phyloP scores from a whole-genome alignment of 2,888 invertebrate species.

The Apodemia hepburni region DNA sequence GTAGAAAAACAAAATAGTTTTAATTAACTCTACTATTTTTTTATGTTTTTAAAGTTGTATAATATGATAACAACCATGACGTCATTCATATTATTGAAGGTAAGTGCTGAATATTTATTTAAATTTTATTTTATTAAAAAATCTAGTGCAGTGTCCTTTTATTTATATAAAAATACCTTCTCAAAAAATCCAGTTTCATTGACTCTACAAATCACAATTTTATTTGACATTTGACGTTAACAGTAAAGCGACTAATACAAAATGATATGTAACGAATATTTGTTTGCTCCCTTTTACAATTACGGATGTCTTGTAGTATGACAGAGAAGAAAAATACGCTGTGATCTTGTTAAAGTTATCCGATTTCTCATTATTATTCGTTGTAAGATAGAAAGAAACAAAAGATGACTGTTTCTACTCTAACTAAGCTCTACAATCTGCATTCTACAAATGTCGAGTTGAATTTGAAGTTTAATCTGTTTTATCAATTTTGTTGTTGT shows the following conservation, averaged over 20 bases:
- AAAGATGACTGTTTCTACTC: conserved; percentile 30
- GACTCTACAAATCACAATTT: conserved; percentile 16
- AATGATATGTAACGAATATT: conserved; percentile 24
- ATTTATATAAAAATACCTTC: not conserved
- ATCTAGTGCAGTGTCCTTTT: not conserved
- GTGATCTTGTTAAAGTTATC: conserved; percentile 32
- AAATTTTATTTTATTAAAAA: not conserved
- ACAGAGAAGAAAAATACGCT: conserved; percentile 31
- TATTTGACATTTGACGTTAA: conserved; percentile 59
- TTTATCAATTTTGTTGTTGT: conserved; percentile 17
- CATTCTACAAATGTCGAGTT: conserved; percentile 5
- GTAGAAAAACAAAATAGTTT: conserved; percentile 43
- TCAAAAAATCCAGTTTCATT: conserved; percentile 11
- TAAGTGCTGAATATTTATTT: conserved; percentile 40
- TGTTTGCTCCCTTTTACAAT: conserved; percentile 45
- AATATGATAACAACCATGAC: conserved; percentile 80
- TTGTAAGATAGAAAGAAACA: conserved; percentile 60
- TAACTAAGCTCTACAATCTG: not conserved
- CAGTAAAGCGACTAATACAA: conserved; percentile 31
- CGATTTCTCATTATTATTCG: conserved; percentile 36
- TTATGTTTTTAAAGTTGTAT: conserved; percentile 64
- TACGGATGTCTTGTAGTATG: conserved; percentile 21
- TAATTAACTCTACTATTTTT: conserved; percentile 49
- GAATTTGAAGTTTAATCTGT: conserved; percentile 2
- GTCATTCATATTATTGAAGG: conserved; percentile 78